phyloP scores from a whole-genome alignment of 1,140 invertebrate genomes.

The Philotrypesis tridentata region DNA sequence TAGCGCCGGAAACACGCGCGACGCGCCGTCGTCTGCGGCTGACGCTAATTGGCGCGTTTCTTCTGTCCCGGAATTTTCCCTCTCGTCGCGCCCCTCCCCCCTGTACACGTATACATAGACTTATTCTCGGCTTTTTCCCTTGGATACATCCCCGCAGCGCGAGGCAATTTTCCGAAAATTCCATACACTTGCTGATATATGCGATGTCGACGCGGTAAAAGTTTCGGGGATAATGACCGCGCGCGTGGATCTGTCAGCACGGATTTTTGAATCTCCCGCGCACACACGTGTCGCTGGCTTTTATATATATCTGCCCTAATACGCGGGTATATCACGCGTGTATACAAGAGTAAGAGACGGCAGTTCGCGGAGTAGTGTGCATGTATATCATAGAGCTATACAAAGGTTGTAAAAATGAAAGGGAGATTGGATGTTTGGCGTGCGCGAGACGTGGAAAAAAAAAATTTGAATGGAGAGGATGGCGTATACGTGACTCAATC shows the following conservation, averaged over 20 bases:
- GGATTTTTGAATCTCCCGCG: constrained; percentile 26
- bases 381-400: not conserved
- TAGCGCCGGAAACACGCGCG: not conserved
- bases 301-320: not conserved
- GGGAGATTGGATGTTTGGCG: not conserved
- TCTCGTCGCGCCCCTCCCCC: not conserved
- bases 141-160: not conserved
- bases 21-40: constrained; percentile 61
- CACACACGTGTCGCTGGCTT: not conserved
- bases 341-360: too few relatives aligned
- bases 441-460: not conserved
- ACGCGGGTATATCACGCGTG: too few relatives aligned
- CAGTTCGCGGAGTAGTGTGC: not conserved
- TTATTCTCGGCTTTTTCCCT: not conserved
- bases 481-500: not conserved
- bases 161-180: not conserved
- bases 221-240: not conserved
- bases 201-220: constrained; percentile 22
- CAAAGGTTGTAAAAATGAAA: not conserved
- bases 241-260: not conserved
- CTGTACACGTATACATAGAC: too few relatives aligned
- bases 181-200: too few relatives aligned
- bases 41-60: constrained; percentile 69
- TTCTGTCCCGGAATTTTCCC: constrained; percentile 57
- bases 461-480: not conserved